A percentile compares a stretch with the other conserved stretches of the same genome.
Conservation (phyloP, 1,140 invertebrate genomes). For the Melipona quadrifasciata region DNA sequence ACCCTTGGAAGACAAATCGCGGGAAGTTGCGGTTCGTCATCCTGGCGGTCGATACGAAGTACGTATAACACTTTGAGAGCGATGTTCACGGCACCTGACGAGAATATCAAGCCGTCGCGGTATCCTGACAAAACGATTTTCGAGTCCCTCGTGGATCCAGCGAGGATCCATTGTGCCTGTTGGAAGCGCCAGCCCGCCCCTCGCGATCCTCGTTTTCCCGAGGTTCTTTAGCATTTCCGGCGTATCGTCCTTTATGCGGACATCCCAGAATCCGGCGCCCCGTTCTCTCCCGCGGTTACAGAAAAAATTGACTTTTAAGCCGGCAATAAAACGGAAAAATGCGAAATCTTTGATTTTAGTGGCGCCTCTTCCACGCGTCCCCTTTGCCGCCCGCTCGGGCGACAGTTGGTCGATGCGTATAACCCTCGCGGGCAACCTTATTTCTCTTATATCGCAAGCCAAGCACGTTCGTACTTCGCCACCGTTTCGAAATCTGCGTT, state of each 20-base stretch:
- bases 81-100: conserved; percentile 72
- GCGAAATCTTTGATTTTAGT: conserved; percentile 76
- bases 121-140: conserved; percentile 73
- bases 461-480: conserved; percentile 75
- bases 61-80: conserved; percentile 63
- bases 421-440: conserved; percentile 72
- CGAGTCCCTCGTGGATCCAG: conserved; percentile 66
- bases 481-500: conserved; percentile 65
- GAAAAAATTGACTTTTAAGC: conserved; percentile 81
- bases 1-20: conserved; percentile 73
- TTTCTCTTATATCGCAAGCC: conserved; percentile 77
- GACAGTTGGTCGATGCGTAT: conserved; percentile 79
- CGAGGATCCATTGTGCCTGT: conserved; percentile 54
- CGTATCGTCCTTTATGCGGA: conserved; percentile 64
- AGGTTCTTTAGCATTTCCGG: conserved; percentile 65
- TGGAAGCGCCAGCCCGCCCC: conserved; percentile 35
- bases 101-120: conserved; percentile 72
- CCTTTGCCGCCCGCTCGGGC: conserved; percentile 55
- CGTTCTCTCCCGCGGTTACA: conserved; percentile 28
- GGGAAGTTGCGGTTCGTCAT: conserved; percentile 66
- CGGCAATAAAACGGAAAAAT: conserved; percentile 80
- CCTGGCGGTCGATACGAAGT: conserved; percentile 49
- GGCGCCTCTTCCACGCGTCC: conserved; percentile 15
- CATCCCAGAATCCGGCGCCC: conserved; percentile 11
- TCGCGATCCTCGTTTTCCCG: conserved; percentile 53